A percentile compares a stretch with the other conserved stretches of the same genome.
Conservation (phyloP, 1,140 invertebrate genomes). For the Mizuhopecten yessoensis region DNA sequence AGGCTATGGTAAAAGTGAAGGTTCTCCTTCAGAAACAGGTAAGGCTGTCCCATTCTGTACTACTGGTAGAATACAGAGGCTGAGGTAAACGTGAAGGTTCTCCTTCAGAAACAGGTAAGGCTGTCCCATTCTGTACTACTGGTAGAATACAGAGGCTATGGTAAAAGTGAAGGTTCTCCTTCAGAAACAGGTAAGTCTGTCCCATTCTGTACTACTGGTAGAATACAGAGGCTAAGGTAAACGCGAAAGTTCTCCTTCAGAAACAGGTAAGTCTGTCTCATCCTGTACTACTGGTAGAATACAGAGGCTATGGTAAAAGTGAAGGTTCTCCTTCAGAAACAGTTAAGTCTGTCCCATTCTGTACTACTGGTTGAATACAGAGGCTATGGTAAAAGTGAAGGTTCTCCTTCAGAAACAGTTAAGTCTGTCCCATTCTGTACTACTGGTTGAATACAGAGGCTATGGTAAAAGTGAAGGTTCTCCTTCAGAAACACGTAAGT, state of each 20-base stretch:
- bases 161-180: slow-evolving; percentile 93
- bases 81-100: slow-evolving; percentile 95
- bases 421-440: too few relatives aligned
- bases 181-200: slow-evolving; percentile 88
- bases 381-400: too few relatives aligned
- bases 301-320: too few relatives aligned
- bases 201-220: slow-evolving; percentile 89
- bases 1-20: slow-evolving; percentile 96
- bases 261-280: slow-evolving; percentile 86
- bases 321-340: too few relatives aligned
- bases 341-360: too few relatives aligned
- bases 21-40: slow-evolving; percentile 92
- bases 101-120: slow-evolving; percentile 90
- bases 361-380: too few relatives aligned
- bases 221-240: slow-evolving; percentile 97
- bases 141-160: slow-evolving; percentile 97
- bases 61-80: slow-evolving; percentile 96
- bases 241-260: slow-evolving; percentile 93
- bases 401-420: too few relatives aligned
- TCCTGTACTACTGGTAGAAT: too few relatives aligned
- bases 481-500: too few relatives aligned
- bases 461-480: too few relatives aligned
- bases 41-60: slow-evolving; percentile 83
- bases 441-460: too few relatives aligned
- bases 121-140: slow-evolving; percentile 87